Conservation (phyloP, 2,113 vertebrate species). For the Siniperca chuatsi region DNA sequence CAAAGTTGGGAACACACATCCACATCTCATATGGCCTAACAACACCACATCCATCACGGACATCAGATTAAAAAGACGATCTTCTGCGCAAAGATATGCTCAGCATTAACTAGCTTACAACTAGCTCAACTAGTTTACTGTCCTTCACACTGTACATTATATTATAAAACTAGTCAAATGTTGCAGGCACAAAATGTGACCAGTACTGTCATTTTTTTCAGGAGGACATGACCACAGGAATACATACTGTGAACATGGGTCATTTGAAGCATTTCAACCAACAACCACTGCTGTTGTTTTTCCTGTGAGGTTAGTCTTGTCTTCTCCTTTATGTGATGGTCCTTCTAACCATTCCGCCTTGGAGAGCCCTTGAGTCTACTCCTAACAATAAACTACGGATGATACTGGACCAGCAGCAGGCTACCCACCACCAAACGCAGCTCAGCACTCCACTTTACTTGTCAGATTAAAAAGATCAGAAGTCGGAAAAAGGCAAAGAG, state of each 20-base stretch:
- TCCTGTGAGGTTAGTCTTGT: constrained; percentile 1
- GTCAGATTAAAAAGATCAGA: constrained; percentile 66
- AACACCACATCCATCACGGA: too few relatives aligned
- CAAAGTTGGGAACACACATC: too few relatives aligned
- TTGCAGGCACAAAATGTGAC: neutral
- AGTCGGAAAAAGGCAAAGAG: constrained; percentile 33
- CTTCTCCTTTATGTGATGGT: neutral
- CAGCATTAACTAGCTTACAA: too few relatives aligned
- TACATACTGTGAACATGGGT: neutral
- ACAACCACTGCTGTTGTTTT: constrained; percentile 1
- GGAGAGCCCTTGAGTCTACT: constrained; percentile 16
- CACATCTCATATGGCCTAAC: too few relatives aligned
- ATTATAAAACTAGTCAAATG: neutral
- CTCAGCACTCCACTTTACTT: constrained; percentile 31
- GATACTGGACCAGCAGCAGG: constrained; percentile 22
- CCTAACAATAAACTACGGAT: neutral
- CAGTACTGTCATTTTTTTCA: neutral
- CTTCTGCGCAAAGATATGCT: too few relatives aligned
- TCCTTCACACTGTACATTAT: too few relatives aligned
- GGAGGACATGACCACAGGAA: neutral
- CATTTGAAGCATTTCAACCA: neutral
- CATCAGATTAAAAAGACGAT: too few relatives aligned
- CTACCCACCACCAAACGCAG: constrained; percentile 1
- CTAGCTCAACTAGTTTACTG: too few relatives aligned
- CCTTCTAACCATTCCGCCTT: constrained; percentile 18